Evolutionary conservation across 2,113 vertebrate genomes (phyloP), one percentile per base, ranked within the genome.

Genomic region (Xiphorhynchus elegans): DNA sequence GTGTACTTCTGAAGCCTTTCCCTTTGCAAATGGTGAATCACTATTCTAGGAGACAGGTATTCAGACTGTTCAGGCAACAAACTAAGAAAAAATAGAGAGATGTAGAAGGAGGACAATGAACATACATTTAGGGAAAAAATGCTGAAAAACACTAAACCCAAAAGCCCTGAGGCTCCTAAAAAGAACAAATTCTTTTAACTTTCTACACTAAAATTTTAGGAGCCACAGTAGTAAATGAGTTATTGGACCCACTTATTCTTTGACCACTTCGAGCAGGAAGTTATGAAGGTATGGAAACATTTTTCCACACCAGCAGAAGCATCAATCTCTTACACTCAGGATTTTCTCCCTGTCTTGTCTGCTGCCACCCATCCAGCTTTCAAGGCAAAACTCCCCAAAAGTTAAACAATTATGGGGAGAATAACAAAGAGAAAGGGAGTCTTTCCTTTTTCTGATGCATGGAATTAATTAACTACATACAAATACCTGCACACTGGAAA

Each of bases 121-220:
- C 13, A 53, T 8, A 60, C 3, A 42, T 46, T 68, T 25, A 66
- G 8, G 25, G 9, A 6, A 2, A 17, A 83, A 76, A 47, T 37
- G 3, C 16, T 67, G 24, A 50, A 42, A 84, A 58, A 77, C 21
- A 21, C 0, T 3, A 75, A 3, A 86, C 49, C 58, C 13, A 55
- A 89, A 81, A 75, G 7, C 21, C 77, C 23, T 9, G 29, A 67
- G 20, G 55, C 4, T 68, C 24, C 86, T 64, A 86, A 68, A 88
- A 23, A 66, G 7, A 63, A 46, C 0, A 0, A 5, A 8, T 40
- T 40, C 49, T 73, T 85, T 80, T 19, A 76, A 70, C 33, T 33
- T 35, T 12, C 35, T 56, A 58, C 17, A 24, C 26, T 59, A 87
- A 72, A 62, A 89, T 59, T 80, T 58, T 59, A 78, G 59, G 12